Conservation (phyloP, 2,888 invertebrate species). For the Harmothoe impar region DNA sequence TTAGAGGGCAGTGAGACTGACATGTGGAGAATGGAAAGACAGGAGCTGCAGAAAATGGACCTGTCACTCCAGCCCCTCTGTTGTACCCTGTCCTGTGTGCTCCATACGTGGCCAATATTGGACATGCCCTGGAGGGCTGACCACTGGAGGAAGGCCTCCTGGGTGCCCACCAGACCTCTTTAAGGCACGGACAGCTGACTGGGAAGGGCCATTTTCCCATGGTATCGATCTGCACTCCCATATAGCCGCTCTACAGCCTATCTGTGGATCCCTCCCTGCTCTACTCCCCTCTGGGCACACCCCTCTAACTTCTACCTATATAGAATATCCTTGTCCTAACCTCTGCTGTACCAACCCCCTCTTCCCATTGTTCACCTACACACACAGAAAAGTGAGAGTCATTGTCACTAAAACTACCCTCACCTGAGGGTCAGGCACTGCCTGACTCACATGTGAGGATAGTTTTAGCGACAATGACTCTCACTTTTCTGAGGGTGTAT, state of each 20-base stretch:
- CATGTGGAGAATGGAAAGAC: background rate
- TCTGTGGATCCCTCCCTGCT: background rate
- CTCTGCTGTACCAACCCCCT: too few relatives aligned
- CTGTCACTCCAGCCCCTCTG: background rate
- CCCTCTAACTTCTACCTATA: background rate
- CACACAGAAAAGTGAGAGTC: too few relatives aligned
- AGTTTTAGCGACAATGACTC: too few relatives aligned
- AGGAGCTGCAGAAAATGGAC: constrained; percentile 3
- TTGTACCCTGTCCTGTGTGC: background rate
- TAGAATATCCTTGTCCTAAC: background rate
- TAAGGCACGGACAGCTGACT: constrained; percentile 10
- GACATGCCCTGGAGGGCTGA: background rate
- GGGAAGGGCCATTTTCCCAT: constrained; percentile 13
- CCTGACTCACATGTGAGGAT: too few relatives aligned
- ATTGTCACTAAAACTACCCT: too few relatives aligned
- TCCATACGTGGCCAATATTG: background rate
- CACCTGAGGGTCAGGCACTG: too few relatives aligned
- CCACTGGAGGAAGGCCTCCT: background rate
- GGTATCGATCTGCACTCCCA: constrained; percentile 4
- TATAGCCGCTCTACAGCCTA: background rate
- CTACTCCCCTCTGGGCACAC: background rate
- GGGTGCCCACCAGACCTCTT: background rate
- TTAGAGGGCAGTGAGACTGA: too few relatives aligned
- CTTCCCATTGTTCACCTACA: too few relatives aligned
- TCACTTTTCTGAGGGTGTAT: too few relatives aligned